phyloP scores from a whole-genome alignment of 1,140 invertebrate species.

The Portunus trituberculatus region DNA sequence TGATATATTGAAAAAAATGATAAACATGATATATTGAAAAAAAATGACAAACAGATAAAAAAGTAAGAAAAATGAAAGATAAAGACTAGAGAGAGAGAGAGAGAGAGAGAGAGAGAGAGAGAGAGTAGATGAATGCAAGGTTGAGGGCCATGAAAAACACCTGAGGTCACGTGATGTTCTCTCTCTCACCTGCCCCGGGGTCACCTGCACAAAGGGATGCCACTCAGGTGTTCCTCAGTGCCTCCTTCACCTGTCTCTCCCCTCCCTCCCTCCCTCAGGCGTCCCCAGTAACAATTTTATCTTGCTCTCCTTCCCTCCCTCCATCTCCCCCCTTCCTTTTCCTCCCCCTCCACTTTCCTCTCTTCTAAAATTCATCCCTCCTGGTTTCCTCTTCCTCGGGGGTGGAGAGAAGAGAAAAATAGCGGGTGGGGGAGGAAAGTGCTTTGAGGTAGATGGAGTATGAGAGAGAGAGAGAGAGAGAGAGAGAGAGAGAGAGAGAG shows the following conservation, averaged over 20 bases:
- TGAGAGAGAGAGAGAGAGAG: constrained; percentile 10
- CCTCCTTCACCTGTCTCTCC: background rate
- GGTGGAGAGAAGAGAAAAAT: background rate
- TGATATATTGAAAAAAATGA: too few relatives aligned
- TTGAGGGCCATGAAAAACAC: background rate
- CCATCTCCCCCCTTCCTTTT: background rate
- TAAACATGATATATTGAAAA: too few relatives aligned
- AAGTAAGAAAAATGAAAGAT: too few relatives aligned
- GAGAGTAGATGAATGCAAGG: background rate
- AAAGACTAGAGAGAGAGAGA: background rate
- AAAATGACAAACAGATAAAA: too few relatives aligned
- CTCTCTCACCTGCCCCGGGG: background rate
- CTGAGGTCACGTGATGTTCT: background rate
- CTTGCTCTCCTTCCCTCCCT: background rate
- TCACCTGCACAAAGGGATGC: background rate
- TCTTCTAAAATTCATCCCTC: background rate
- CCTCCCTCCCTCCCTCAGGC: background rate
- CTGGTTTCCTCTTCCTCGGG: background rate
- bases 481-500: constrained; percentile 20
- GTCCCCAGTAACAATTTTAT: background rate
- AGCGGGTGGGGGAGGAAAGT: background rate
- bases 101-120: constrained; percentile 10
- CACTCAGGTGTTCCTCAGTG: background rate
- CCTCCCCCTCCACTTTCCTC: background rate
- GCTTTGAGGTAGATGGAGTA: background rate